Conservation (phyloP, 2,888 invertebrate genomes). For the Unio delphinus region DNA sequence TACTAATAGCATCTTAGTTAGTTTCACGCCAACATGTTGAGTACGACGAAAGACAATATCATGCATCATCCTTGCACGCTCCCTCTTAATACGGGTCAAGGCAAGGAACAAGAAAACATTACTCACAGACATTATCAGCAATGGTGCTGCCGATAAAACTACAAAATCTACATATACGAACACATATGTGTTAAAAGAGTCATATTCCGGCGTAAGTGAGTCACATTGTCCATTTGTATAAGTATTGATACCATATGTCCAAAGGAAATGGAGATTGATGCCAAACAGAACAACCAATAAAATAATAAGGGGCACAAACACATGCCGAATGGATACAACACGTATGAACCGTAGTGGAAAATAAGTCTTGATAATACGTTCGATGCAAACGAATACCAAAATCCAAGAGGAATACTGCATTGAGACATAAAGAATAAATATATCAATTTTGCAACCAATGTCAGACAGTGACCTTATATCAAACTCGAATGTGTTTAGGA, state of each 20-base stretch:
- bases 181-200: constrained; percentile 37
- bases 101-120: constrained; percentile 31
- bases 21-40: constrained; percentile 26
- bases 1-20: constrained; percentile 42
- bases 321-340: constrained; percentile 18
- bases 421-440: constrained; percentile 40
- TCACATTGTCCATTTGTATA: constrained; percentile 25
- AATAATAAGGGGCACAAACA: constrained; percentile 19
- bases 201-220: constrained; percentile 27
- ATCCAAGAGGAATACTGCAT: constrained; percentile 51
- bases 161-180: constrained; percentile 42
- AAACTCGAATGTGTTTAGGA: constrained; percentile 22
- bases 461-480: constrained; percentile 28
- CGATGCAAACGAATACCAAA: constrained; percentile 38
- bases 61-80: constrained; percentile 27
- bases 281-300: constrained; percentile 17
- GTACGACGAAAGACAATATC: constrained; percentile 5
- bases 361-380: constrained; percentile 38
- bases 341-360: constrained; percentile 22
- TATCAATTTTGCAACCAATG: constrained; percentile 37
- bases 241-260: constrained; percentile 43
- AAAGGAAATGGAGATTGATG: constrained; percentile 30
- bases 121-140: constrained; percentile 31
- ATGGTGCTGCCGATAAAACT: constrained; percentile 31
- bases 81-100: constrained; percentile 14